Evolutionary conservation across 1,140 invertebrate species (phyloP).

Genomic region (Drosophila grimshawi): DNA sequence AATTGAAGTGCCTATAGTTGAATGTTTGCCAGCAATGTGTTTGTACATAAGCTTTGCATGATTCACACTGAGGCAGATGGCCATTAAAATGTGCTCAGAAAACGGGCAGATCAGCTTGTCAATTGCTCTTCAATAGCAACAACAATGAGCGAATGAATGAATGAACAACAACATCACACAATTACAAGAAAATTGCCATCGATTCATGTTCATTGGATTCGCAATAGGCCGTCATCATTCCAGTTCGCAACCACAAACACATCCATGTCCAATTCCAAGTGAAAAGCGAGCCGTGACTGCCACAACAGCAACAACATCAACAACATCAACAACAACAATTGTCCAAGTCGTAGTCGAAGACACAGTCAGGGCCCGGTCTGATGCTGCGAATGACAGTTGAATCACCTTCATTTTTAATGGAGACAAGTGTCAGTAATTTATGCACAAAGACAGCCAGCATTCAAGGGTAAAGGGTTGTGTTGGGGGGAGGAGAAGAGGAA

Average conservation of each 20-base stretch:
- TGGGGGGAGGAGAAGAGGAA: not conserved
- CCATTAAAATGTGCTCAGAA: conserved; percentile 40
- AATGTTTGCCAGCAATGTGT: not conserved
- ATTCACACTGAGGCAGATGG: conserved; percentile 38
- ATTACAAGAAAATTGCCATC: conserved; percentile 80
- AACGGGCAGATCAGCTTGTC: conserved; percentile 55
- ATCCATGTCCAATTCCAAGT: conserved; percentile 59
- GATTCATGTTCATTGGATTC: conserved; percentile 76
- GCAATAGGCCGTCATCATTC: conserved; percentile 66
- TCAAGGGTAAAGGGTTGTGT: not conserved
- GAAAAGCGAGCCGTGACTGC: conserved; percentile 72
- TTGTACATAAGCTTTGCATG: conserved; percentile 22
- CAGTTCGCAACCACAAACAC: conserved; percentile 32
- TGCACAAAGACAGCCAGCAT: conserved; percentile 59
- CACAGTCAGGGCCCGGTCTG: conserved; percentile 59
- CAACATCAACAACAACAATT: conserved; percentile 19
- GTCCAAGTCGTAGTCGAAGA: conserved; percentile 23
- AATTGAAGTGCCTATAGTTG: not conserved
- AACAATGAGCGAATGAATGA: conserved; percentile 13
- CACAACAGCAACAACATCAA: conserved; percentile 16
- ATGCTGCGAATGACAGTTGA: conserved; percentile 70
- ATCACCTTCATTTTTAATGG: conserved; percentile 83
- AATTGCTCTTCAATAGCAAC: conserved; percentile 52
- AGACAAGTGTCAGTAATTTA: conserved; percentile 84
- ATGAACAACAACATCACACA: conserved; percentile 63